Evolutionary conservation across 2,888 invertebrate species (phyloP), one percentile per base, ranked within the genome.

Genomic region (Drosophila nr. perissopoda): DNA sequence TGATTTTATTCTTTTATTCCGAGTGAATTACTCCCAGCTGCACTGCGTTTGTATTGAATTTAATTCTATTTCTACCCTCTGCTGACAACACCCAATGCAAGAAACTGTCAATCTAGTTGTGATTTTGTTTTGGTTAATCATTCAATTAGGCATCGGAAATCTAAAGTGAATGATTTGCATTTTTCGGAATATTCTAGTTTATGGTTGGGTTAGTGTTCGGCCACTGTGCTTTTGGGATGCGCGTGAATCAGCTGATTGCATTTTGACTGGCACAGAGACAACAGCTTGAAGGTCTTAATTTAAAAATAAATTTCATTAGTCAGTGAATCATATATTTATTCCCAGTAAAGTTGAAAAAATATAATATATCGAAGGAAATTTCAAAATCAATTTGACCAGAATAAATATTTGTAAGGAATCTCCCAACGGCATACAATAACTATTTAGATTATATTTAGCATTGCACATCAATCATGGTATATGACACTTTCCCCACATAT

Each of bases 41-140:
- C 63, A 34, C 25, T 38, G 54, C 56, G 63, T 36, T 31, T 40
- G 64, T 59, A 71, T 54, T 67, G 31, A 29, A 58, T 10, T 66
- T 16, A 31, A 58, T 36, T 52, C 10, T 13, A 34, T 56, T 63
- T 13, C 27, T 21, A 34, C 11, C n/a, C 27, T 18, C n/a, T n/a
- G 48, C 42, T 49, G 57, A 42, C 54, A 65, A 25, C 4, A 21
- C 11, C 18, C 25, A 27, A 38, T 54, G n/a, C 49, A 64, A 18
- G 45, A 66, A 62, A 69, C 71, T 83, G 86, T 84, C 84, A 83
- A 80, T 84, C 78, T 71, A 27, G 63, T 61, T 53, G 57, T 34
- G 57, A 16, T 71, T 70, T 80, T 78, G 83, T 82, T 85, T 78
- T 69, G 70, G 42, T 67, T 77, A 61, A 71, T 70, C 69, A 72